Conservation (phyloP, 2,888 invertebrate species). For the Hirtodrosophila cameraria region DNA sequence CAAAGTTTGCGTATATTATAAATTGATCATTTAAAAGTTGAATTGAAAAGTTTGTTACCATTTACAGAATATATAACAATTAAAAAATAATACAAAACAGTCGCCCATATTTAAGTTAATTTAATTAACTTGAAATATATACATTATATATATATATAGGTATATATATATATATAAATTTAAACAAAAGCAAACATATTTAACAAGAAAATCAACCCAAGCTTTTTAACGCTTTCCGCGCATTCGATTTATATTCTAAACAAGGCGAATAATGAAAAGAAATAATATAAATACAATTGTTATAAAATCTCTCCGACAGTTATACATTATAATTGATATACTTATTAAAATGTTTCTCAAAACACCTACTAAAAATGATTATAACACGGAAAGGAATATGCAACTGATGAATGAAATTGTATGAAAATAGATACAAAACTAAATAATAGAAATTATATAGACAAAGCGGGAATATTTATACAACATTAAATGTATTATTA, state of each 20-base stretch:
- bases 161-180: too few species aligned
- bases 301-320: slow-evolving; percentile 67
- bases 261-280: slow-evolving; percentile 30
- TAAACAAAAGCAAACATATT: slow-evolving; percentile 10
- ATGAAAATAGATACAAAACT: slow-evolving; percentile 59
- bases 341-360: slow-evolving; percentile 61
- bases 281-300: slow-evolving; percentile 61
- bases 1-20: slow-evolving; percentile 2
- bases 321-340: slow-evolving; percentile 48
- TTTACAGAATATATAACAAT: slow-evolving; percentile 39
- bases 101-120: slow-evolving; percentile 69
- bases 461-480: slow-evolving; percentile 73
- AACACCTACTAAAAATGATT: slow-evolving; percentile 44
- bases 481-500: slow-evolving; percentile 74
- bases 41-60: slow-evolving; percentile 61
- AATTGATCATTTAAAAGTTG: slow-evolving; percentile 37
- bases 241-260: slow-evolving; percentile 35
- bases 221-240: slow-evolving; percentile 66
- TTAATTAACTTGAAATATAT: slow-evolving; percentile 63
- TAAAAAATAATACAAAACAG: slow-evolving; percentile 19
- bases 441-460: slow-evolving; percentile 73
- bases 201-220: slow-evolving; percentile 16
- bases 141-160: slow-evolving; percentile 18
- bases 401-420: slow-evolving; percentile 59
- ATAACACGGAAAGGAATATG: slow-evolving; percentile 51